Base-by-base conservation (phyloP, 2,113 vertebrate species). In the Phylloscopus trochiloides region DNA sequence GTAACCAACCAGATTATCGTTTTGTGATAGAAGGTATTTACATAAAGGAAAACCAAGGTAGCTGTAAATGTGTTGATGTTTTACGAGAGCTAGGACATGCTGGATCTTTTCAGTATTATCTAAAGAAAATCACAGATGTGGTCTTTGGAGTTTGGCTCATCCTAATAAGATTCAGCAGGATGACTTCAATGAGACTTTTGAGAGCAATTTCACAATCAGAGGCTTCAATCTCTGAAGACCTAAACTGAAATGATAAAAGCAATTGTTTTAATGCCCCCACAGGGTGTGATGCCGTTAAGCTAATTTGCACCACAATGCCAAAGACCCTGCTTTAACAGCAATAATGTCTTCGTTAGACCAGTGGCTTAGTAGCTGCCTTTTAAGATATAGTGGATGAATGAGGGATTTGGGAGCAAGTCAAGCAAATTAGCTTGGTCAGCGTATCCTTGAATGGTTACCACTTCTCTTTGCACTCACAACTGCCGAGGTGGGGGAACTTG, bases 241-340 rank as follows among this genome's bases (percentile, higher is more conserved):
- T 92, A 88, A 95, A 85, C 62, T 66, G 65, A 90, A 90, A 91
- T 17, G 43, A 91, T 90, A 77, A 94, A 95, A 97, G 79, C 42
- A 94, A 82, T 86, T 96, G 76, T 94, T 94, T 82, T 96, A 94
- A 95, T 95, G 70, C 93, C 84, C 88, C 90, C 86, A 93, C 63
- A 91, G 86, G 65, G 93, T 95, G 73, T 89, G 89, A 95, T 96
- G 85, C 57, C 1, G 1, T 86, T 94, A 94, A 94, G 87, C 62
- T 96, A 96, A 95, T 93, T 94, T 92, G 52, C 40, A 67, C 94
- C 91, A 93, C 82, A 94, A 71, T 24, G 32, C 79, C 59, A 80
- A 75, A 91, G 75, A 90, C 65, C 81, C 77, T 73, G 43, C 77
- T 92, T 83, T 95, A 92, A 88, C 88, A 63, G 86, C 86, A 88